Evolutionary conservation across 2,888 invertebrate genomes (phyloP).

Genomic region (Aproaerema taeniolella): DNA sequence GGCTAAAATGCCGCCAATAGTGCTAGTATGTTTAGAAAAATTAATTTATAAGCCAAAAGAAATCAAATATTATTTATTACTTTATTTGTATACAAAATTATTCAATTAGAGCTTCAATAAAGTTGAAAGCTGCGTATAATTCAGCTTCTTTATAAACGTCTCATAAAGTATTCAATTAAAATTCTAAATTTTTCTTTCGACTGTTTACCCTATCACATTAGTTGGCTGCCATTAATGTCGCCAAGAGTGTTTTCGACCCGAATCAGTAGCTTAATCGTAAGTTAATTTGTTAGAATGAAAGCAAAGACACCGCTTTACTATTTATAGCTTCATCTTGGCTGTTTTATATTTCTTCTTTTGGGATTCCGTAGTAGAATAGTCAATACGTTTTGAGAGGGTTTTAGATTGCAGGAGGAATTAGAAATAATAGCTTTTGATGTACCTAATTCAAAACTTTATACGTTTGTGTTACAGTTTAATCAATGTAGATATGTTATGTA

Average conservation of each 20-base stretch:
- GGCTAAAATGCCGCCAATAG: too few relatives aligned
- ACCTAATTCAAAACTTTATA: too few relatives aligned
- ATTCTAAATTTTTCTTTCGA: conserved; percentile 19
- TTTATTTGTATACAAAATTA: too few relatives aligned
- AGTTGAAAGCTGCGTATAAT: not conserved
- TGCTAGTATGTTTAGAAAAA: too few relatives aligned
- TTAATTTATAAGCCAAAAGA: not conserved
- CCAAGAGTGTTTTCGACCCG: conserved; percentile 49
- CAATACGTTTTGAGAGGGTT: too few relatives aligned
- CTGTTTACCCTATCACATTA: conserved; percentile 44
- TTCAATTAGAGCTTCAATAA: too few relatives aligned
- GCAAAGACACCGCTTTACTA: conserved; percentile 64
- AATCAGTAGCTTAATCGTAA: conserved; percentile 73
- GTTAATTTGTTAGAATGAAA: conserved; percentile 72
- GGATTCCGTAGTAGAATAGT: too few relatives aligned
- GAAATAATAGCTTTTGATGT: too few relatives aligned
- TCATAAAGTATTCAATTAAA: conserved; percentile 12
- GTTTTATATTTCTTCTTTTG: conserved; percentile 54
- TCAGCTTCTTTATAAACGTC: not conserved
- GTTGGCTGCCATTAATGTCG: conserved; percentile 59
- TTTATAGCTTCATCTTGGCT: conserved; percentile 70
- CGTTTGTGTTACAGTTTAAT: too few relatives aligned
- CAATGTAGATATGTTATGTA: too few relatives aligned
- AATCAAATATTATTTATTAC: not conserved
- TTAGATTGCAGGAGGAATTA: too few relatives aligned